phyloP scores from a whole-genome alignment of 2,113 vertebrate genomes.

The Embiotoca jacksoni region DNA sequence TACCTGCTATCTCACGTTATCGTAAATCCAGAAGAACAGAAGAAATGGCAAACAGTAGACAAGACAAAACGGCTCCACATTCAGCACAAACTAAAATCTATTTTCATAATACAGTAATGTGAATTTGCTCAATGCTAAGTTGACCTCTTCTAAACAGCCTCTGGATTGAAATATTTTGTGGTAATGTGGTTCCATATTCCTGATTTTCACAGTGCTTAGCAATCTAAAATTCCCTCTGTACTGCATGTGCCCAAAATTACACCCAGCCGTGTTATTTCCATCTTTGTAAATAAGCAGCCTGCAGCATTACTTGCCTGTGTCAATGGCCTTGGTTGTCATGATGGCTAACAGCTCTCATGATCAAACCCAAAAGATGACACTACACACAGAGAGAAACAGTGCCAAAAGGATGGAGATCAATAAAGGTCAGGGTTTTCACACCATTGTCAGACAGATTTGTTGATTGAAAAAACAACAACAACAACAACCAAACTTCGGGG shows the following conservation, averaged over 20 bases:
- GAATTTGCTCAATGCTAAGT: conserved; percentile 15
- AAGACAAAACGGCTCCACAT: not conserved
- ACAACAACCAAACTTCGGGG: conserved; percentile 18
- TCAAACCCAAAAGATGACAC: conserved; percentile 73
- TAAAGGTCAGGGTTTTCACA: conserved; percentile 68
- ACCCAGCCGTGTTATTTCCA: conserved; percentile 64
- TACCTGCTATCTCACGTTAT: too few species aligned
- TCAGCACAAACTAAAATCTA: not conserved
- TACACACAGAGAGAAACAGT: conserved; percentile 48
- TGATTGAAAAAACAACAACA: conserved; percentile 1
- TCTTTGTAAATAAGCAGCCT: conserved; percentile 71
- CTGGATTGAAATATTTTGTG: conserved; percentile 17
- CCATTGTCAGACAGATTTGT: conserved; percentile 47
- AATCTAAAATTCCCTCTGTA: conserved; percentile 51
- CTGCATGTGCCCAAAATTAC: conserved; percentile 55
- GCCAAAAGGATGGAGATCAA: conserved; percentile 68
- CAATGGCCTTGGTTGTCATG: conserved; percentile 77
- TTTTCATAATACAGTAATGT: not conserved
- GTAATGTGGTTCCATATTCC: conserved; percentile 28
- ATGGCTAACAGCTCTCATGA: conserved; percentile 76
- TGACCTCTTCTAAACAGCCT: conserved; percentile 23
- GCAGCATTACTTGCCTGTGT: conserved; percentile 53
- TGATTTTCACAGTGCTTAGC: conserved; percentile 42
- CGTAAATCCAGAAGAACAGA: too few species aligned
- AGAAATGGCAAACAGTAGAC: not conserved